Conservation (phyloP, 2,797 vertebrate species). For the Danio kyathit region DNA sequence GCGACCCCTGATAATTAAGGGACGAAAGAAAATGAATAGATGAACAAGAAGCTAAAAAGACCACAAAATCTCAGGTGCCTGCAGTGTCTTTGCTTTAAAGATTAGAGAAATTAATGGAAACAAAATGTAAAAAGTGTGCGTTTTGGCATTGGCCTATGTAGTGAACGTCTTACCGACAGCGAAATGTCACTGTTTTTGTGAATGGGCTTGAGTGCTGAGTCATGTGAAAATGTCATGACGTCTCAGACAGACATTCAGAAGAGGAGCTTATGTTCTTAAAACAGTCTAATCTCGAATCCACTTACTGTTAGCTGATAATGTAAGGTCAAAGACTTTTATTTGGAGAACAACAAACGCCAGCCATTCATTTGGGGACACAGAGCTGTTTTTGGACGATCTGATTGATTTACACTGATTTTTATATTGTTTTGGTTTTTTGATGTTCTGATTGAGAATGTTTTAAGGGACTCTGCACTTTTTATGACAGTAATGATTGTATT, state of each 20-base stretch:
- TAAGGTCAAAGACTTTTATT: conserved; percentile 29
- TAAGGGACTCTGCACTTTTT: conserved; percentile 5
- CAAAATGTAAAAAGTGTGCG: too few relatives aligned
- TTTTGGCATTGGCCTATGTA: neutral
- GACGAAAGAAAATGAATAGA: too few relatives aligned
- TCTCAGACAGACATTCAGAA: conserved; percentile 7
- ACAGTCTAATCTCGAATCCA: conserved; percentile 32
- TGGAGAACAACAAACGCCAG: conserved; percentile 6
- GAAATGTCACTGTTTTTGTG: conserved; percentile 7
- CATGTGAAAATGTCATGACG: neutral
- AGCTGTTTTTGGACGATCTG: neutral
- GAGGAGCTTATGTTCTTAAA: conserved; percentile 43
- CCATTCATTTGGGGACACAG: neutral
- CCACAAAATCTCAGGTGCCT: too few relatives aligned
- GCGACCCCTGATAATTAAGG: too few relatives aligned
- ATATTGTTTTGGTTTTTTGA: neutral
- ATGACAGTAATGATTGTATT: conserved; percentile 15
- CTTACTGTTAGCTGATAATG: conserved; percentile 31
- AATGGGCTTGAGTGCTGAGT: conserved; percentile 11
- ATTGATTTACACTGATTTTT: neutral
- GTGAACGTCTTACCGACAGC: conserved; percentile 34
- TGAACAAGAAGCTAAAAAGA: too few relatives aligned
- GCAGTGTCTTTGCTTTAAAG: too few relatives aligned
- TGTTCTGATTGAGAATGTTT: neutral
- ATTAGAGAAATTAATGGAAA: too few relatives aligned